A percentile compares a stretch with the other conserved stretches of the same genome.
Evolutionary conservation across 2,797 vertebrate genomes (phyloP).

Genomic region (Parotocinclus haroldoi): DNA sequence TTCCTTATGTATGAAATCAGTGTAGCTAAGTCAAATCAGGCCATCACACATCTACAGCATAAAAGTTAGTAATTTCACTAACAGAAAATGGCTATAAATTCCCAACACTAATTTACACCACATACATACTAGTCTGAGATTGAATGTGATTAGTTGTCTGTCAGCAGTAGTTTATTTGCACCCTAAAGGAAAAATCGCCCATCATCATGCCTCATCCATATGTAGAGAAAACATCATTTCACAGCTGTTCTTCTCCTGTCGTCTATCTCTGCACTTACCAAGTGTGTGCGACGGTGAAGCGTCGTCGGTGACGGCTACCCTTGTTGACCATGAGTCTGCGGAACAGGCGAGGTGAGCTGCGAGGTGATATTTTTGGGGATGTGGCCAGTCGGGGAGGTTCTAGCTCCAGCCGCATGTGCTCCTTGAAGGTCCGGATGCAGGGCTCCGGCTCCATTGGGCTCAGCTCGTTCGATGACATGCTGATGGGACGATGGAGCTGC

Average conservation of each 20-base stretch:
- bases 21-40: too few relatives aligned
- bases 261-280: conserved; percentile 79
- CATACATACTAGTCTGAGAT: too few relatives aligned
- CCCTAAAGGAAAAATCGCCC: too few relatives aligned
- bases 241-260: neutral
- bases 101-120: too few relatives aligned
- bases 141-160: too few relatives aligned
- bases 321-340: conserved; percentile 97
- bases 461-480: conserved; percentile 86
- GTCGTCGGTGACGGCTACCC: conserved; percentile 91
- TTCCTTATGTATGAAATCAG: too few relatives aligned
- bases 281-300: conserved; percentile 97
- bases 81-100: too few relatives aligned
- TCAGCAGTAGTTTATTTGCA: too few relatives aligned
- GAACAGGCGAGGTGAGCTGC: conserved; percentile 93
- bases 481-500: conserved; percentile 45
- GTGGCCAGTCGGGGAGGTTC: conserved; percentile 86
- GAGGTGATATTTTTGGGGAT: conserved; percentile 93
- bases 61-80: too few relatives aligned
- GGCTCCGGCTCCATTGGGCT: conserved; percentile 80
- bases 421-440: conserved; percentile 95
- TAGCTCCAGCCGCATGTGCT: conserved; percentile 97
- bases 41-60: too few relatives aligned
- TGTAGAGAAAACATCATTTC: neutral
- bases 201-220: too few relatives aligned